A percentile compares a stretch with the other conserved stretches of the same genome.
These are phyloP conservation scores for Drosophila neoperkinsi DNA, from an alignment of 2,888 invertebrate species.

Conservation along the genomic window DNA sequence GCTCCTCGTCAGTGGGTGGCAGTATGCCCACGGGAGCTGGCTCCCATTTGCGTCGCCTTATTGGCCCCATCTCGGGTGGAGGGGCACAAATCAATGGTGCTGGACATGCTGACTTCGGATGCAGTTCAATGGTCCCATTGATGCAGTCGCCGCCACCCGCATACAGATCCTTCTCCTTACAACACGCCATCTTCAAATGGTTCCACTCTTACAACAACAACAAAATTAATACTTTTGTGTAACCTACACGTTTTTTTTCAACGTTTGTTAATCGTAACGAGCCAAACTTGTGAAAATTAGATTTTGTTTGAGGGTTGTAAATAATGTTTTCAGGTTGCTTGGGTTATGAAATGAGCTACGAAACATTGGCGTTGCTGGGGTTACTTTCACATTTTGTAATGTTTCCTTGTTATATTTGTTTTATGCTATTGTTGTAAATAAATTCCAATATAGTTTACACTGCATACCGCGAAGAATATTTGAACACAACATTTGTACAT, in stretches of 20 bases:
- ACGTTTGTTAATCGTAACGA: slow-evolving; percentile 10
- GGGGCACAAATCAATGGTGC: slow-evolving; percentile 66
- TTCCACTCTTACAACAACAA: neutral
- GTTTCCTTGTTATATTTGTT: neutral
- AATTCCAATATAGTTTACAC: neutral
- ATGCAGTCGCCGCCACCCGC: slow-evolving; percentile 42
- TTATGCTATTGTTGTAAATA: neutral
- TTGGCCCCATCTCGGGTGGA: slow-evolving; percentile 49
- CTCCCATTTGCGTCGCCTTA: slow-evolving; percentile 39
- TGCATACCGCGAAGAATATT: neutral
- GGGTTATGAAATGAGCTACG: slow-evolving; percentile 8
- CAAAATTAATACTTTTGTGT: slow-evolving; percentile 3
- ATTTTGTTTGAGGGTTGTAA: slow-evolving; percentile 47
- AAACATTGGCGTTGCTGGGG: slow-evolving; percentile 17
- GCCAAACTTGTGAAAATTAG: slow-evolving; percentile 12
- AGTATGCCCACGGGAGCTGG: slow-evolving; percentile 36
- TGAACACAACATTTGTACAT: neutral
- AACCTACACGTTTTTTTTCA: neutral
- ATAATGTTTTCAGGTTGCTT: slow-evolving; percentile 43
- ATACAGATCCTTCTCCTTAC: slow-evolving; percentile 53
- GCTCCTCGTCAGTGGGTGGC: slow-evolving; percentile 55
- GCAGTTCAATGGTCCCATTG: slow-evolving; percentile 46
- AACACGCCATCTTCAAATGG: slow-evolving; percentile 50
- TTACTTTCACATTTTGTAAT: neutral
- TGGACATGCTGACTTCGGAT: slow-evolving; percentile 57